Base-by-base conservation (phyloP, 2,888 invertebrate species). In the Arge pagana region DNA sequence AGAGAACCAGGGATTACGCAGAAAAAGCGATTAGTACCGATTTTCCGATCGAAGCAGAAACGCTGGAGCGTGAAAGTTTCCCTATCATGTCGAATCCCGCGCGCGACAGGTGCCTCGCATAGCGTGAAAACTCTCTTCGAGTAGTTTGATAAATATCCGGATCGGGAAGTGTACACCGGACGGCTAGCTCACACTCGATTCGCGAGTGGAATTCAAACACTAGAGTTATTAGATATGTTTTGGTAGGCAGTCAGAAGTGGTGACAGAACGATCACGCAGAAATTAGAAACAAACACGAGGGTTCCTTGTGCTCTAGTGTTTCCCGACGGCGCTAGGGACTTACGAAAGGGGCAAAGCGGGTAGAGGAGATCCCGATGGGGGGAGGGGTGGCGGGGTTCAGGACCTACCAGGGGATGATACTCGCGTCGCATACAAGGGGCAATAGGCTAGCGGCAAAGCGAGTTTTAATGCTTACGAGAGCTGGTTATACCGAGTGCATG, bases 401-500 rank as follows among this genome's bases (percentile, higher is more conserved):
- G 21, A 36, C 35, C 11, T 31, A 33, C 33, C 33, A 8, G 28
- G 45, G 45, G 45, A 45, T 33, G 45, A 45, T 45, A 33, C 33
- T 35, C 45, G 6, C 23, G 16, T 7, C 5, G 13, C 16, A 21
- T 21, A 31, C 21, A 7, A 52, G 48, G 37, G 36, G 39, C 45
- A 24, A 56, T 56, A 55, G 62, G 54, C 56, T 53, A 35, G 45
- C 45, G 45, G 57, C 60, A 62, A 63, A 66, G 63, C 62, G 60
- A 59, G 64, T 67, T 65, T 65, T 62, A 66, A 66, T 63, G 64
- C 58, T 59, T 52, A 57, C 54, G 59, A 61, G 61, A 59, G 59
- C 45, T 33, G 45, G 45, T 45, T 45, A 33, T 35, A 15, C 23
- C 31, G 35, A 23, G 45, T 45, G 35, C 35, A n/a, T 26, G 18